Evolutionary conservation across 2,113 vertebrate species (phyloP), one percentile per base, ranked within the genome.

Genomic region (Phalacrocorax pelagicus): DNA sequence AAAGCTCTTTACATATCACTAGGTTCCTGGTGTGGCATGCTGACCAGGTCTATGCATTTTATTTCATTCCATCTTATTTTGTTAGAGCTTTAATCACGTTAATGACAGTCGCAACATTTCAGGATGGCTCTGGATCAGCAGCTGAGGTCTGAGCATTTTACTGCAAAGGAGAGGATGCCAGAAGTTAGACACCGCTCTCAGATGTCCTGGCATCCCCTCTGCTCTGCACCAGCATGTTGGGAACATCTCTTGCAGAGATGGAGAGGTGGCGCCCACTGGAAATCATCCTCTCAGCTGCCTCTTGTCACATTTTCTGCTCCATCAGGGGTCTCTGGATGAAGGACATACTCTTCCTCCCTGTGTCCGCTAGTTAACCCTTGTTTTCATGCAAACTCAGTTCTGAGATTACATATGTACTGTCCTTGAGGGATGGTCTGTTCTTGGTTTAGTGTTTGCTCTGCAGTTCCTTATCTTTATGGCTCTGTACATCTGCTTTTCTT

Each of bases 31-130:
- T 73, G 78, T 3, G 0, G 66, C 70, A 38, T 34, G 58, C 81
- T 91, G 91, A 89, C 91, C 73, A 69, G 81, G 46, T 90, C 94
- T 87, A 18, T 1, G 34, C 77, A 71, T 84, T 95, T 79, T 30
- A 87, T 86, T 74, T 85, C 58, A 51, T 94, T 90, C 77, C 0
- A 9, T 65, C 54, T 90, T n/a, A 44, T 92, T 93, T 93, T 0
- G 8, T 91, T 89, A 92, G 54, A 72, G 58, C 70, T 94, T 92
- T 94, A 95, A 90, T 95, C 92, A 82, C 0, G 4, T 67, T 91
- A 91, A 94, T 90, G 94, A 70, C 81, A 88, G 26, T 75, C 26
- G 40, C 87, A 92, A 87, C 62, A 36, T 96, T 96, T 96, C 27
- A 4, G 51, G 80, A 89, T 77, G 27, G 54, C 81, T 95, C 44